These are phyloP conservation scores for Falco rusticolus DNA, from an alignment of 2,797 vertebrate genomes.

Conservation along the genomic window DNA sequence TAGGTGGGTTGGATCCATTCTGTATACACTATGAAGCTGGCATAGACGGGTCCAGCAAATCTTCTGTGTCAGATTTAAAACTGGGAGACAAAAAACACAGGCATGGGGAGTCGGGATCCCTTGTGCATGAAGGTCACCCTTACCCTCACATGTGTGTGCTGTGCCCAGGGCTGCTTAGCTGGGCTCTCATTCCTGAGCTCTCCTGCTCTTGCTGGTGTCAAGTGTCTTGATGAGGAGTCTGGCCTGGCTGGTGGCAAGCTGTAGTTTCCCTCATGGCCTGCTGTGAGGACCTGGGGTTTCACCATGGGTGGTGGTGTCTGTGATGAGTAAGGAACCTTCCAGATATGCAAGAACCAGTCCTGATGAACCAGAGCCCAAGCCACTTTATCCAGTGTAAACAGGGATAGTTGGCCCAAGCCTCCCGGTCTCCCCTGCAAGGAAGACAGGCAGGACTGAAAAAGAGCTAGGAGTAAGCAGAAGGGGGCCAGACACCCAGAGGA, in stretches of 20 bases:
- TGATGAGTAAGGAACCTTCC: background rate
- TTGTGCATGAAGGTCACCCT: background rate
- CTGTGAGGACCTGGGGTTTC: background rate
- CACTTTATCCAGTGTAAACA: background rate
- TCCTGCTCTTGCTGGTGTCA: background rate
- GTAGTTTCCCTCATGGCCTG: background rate
- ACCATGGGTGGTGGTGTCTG: background rate
- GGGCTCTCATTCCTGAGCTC: background rate
- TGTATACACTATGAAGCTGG: background rate
- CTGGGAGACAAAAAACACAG: background rate
- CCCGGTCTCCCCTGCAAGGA: background rate
- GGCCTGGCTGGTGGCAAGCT: background rate
- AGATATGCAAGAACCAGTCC: conserved; percentile 11
- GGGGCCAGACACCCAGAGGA: background rate
- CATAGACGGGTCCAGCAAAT: background rate
- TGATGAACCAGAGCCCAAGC: background rate
- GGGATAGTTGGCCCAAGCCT: background rate
- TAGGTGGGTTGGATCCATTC: background rate
- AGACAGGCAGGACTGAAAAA: background rate
- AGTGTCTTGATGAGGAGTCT: background rate
- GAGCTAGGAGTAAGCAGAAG: background rate
- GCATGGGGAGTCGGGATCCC: background rate
- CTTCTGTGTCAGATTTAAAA: background rate
- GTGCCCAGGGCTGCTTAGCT: background rate
- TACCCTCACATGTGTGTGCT: accelerated